These are phyloP conservation scores for Corythaixoides concolor DNA, from an alignment of 2,113 vertebrate genomes.

Conservation along the genomic window DNA sequence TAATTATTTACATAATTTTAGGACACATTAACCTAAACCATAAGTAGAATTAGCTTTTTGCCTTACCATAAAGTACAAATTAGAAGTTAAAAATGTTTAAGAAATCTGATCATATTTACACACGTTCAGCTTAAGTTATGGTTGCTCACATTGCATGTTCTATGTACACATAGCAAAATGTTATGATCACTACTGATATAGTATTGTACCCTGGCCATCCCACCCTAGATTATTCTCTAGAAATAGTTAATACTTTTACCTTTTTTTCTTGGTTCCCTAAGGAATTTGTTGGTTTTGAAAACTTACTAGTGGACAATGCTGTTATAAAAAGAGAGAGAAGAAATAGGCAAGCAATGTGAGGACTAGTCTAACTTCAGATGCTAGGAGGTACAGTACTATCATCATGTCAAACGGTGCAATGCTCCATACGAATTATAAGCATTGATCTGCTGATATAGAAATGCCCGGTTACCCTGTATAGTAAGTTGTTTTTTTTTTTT, in stretches of 20 bases:
- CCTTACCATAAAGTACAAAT: slow-evolving; percentile 90
- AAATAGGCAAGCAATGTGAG: slow-evolving; percentile 75
- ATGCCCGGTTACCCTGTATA: slow-evolving; percentile 80
- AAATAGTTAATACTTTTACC: slow-evolving; percentile 66
- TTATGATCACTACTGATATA: slow-evolving; percentile 71
- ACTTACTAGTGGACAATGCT: slow-evolving; percentile 68
- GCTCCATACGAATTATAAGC: slow-evolving; percentile 62
- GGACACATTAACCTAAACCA: slow-evolving; percentile 79
- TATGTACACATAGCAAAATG: slow-evolving; percentile 85
- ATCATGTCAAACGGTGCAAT: slow-evolving; percentile 61
- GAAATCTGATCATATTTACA: slow-evolving; percentile 92
- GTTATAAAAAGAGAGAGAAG: slow-evolving; percentile 72
- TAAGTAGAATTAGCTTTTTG: slow-evolving; percentile 82
- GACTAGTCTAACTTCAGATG: slow-evolving; percentile 65
- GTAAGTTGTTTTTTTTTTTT: slow-evolving; percentile 38
- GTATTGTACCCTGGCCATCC: slow-evolving; percentile 72
- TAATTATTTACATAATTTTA: slow-evolving; percentile 89
- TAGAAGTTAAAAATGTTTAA: slow-evolving; percentile 88
- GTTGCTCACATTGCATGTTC: slow-evolving; percentile 74
- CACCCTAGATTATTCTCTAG: slow-evolving; percentile 39
- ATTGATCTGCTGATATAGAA: slow-evolving; percentile 71
- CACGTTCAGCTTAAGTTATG: slow-evolving; percentile 75
- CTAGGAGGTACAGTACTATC: slow-evolving; percentile 73
- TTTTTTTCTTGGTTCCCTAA: slow-evolving; percentile 58
- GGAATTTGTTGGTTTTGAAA: slow-evolving; percentile 64